A percentile compares a stretch with the other conserved stretches of the same genome.
Evolutionary conservation across 2,888 invertebrate genomes (phyloP).

Genomic region (Tipula confusa): DNA sequence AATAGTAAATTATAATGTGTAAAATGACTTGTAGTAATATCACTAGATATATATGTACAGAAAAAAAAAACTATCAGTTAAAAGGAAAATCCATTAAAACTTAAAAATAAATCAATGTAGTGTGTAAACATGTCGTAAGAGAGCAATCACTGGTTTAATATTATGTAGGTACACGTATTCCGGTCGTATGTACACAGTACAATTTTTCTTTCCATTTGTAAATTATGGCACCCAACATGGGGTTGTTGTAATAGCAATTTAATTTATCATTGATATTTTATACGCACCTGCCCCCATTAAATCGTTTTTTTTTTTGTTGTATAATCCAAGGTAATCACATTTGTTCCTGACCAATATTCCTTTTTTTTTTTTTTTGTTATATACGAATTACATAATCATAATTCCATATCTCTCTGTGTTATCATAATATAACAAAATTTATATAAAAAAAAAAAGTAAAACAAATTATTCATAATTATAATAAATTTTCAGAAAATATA

Average conservation of each 20-base stretch:
- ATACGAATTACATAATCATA: neutral
- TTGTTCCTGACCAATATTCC: neutral
- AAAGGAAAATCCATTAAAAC: neutral
- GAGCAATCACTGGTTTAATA: neutral
- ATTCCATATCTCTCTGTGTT: neutral
- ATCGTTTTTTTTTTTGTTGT: no score
- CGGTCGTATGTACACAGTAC: neutral
- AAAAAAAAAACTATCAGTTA: neutral
- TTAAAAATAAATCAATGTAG: neutral
- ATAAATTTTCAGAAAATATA: constrained; percentile 7
- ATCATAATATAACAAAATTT: neutral
- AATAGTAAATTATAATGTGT: neutral
- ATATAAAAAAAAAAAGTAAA: neutral
- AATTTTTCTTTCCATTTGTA: neutral
- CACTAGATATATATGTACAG: no score
- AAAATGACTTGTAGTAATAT: no score
- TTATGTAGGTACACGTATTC: neutral
- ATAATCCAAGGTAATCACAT: neutral
- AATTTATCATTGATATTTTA: neutral
- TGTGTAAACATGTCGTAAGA: neutral
- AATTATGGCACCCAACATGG: neutral
- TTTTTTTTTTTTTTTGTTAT: neutral
- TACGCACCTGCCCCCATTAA: neutral
- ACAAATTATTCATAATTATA: constrained; percentile 25
- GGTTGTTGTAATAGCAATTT: neutral